phyloP scores from a whole-genome alignment of 2,888 invertebrate species.

The Metalampra italica region DNA sequence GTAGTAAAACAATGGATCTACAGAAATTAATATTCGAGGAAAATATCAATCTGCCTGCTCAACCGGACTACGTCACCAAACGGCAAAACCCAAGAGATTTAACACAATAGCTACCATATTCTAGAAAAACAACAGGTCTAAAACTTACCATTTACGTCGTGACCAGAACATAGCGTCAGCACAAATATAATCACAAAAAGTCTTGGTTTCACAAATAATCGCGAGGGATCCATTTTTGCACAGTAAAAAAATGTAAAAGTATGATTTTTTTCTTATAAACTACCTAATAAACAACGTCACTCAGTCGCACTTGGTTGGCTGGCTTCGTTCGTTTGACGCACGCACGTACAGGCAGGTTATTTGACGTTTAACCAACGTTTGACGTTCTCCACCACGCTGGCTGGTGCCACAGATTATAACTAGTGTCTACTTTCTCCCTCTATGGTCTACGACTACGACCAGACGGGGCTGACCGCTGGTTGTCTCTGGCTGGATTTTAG shows the following conservation, averaged over 20 bases:
- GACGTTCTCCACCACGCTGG: slow-evolving; percentile 4
- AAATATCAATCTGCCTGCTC: too few relatives aligned
- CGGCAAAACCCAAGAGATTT: not conserved
- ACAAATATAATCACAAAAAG: slow-evolving; percentile 25
- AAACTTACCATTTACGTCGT: slow-evolving; percentile 32
- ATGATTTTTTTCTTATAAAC: slow-evolving; percentile 12
- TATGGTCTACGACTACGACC: too few relatives aligned
- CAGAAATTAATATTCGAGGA: too few relatives aligned
- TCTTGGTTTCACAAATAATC: slow-evolving; percentile 36
- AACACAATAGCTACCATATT: not conserved
- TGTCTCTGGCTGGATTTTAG: too few relatives aligned
- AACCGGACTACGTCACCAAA: not conserved
- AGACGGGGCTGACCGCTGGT: too few relatives aligned
- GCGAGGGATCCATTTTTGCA: slow-evolving; percentile 38
- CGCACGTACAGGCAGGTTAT: too few relatives aligned
- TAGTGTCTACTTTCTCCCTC: too few relatives aligned
- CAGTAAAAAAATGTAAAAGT: slow-evolving; percentile 9
- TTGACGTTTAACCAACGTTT: not conserved
- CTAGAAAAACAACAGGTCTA: not conserved
- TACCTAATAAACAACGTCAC: slow-evolving; percentile 19
- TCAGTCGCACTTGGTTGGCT: slow-evolving; percentile 21
- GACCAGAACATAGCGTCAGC: slow-evolving; percentile 25
- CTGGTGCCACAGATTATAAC: too few relatives aligned
- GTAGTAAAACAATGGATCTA: not conserved
- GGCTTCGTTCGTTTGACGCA: not conserved